A percentile compares a stretch with the other conserved stretches of the same genome.
phyloP scores from a whole-genome alignment of 2,113 vertebrate species.

The Muntiacus reevesi region DNA sequence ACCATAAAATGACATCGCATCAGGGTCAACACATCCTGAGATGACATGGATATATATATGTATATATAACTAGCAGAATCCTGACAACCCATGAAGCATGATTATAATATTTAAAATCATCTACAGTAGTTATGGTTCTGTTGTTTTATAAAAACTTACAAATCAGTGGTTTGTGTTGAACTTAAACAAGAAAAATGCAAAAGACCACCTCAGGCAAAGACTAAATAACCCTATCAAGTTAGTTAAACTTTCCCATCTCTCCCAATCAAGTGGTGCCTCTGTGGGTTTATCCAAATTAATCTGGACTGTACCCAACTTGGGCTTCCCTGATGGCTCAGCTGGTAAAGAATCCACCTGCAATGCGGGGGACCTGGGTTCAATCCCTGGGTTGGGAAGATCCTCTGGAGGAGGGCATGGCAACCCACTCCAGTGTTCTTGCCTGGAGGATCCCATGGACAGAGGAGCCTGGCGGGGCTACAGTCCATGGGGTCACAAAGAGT shows the following conservation, averaged over 20 bases:
- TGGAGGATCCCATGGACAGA: not conserved
- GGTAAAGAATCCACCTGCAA: not conserved
- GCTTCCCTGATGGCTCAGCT: not conserved
- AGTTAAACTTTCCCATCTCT: not conserved
- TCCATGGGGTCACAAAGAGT: not conserved
- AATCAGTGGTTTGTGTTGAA: not conserved
- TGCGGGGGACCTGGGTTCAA: not conserved
- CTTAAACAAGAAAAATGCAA: not conserved
- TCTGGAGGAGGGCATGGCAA: not conserved
- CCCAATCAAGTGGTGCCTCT: not conserved
- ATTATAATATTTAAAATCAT: not conserved
- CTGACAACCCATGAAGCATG: not conserved
- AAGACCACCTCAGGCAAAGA: not conserved
- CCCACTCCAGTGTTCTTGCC: not conserved
- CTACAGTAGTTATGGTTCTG: not conserved
- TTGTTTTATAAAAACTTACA: not conserved
- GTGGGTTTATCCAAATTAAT: not conserved
- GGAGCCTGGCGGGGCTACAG: not conserved
- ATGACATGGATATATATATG: not conserved
- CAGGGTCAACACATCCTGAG: not conserved
- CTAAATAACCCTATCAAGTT: not conserved
- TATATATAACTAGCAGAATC: not conserved
- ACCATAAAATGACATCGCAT: not conserved
- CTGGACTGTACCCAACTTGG: not conserved
- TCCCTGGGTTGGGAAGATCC: not conserved